A percentile compares a stretch with the other conserved stretches of the same genome.
These are phyloP conservation scores for Erpornis zantholeuca DNA, from an alignment of 2,113 vertebrate genomes.

Conservation along the genomic window DNA sequence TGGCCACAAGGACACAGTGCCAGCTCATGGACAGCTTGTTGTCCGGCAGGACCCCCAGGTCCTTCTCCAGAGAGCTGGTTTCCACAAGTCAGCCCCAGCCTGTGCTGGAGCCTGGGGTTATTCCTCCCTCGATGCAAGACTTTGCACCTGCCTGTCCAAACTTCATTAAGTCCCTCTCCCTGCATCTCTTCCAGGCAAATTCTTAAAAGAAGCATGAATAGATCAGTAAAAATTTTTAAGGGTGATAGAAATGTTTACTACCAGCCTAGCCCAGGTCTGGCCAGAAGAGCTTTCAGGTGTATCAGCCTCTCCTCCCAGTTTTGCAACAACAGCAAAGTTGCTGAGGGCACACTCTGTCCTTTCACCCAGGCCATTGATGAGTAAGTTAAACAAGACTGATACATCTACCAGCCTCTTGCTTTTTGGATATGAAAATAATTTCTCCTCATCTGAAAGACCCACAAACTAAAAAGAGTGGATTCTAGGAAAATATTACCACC, in stretches of 20 bases:
- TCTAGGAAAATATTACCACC: slow-evolving; percentile 28
- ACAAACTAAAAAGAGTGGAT: not conserved
- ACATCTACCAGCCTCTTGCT: not conserved
- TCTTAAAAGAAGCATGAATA: not conserved
- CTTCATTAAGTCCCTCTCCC: not conserved
- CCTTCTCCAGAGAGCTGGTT: not conserved
- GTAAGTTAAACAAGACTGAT: not conserved
- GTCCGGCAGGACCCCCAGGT: not conserved
- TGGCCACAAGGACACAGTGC: not conserved
- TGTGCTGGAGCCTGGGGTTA: not conserved
- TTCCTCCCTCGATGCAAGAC: not conserved
- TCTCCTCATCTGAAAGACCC: not conserved
- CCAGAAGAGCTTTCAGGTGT: not conserved
- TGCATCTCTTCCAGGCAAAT: accelerated
- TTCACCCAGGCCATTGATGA: not conserved
- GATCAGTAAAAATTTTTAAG: not conserved
- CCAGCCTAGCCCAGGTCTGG: not conserved
- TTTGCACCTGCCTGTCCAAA: not conserved
- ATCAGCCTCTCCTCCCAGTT: not conserved
- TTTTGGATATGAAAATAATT: not conserved
- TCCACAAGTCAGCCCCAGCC: not conserved
- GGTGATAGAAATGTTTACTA: not conserved
- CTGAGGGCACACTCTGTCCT: not conserved
- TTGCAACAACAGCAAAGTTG: not conserved
- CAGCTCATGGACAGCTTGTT: not conserved